Base-by-base conservation (phyloP, 2,113 vertebrate genomes). In the Raja brachyura region DNA sequence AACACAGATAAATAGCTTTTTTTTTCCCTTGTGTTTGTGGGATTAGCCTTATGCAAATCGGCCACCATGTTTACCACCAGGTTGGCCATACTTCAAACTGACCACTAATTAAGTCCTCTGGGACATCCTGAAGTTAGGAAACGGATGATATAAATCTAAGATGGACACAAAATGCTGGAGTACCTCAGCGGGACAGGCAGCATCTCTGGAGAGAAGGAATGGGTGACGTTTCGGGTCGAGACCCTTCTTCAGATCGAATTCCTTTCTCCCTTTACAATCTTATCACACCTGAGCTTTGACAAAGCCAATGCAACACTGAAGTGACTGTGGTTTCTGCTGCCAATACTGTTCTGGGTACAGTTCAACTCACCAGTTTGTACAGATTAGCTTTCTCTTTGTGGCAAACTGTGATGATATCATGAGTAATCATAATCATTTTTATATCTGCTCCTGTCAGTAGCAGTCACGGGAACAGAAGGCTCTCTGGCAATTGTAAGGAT, bases 381-480 rank as follows among this genome's bases (percentile, higher is more conserved):
- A 63, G 54, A 13, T 54, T 66, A 66, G 59, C 61, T 28, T 88
- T 66, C 86, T 33, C 86, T 31, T 6, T 54, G 9, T 25, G 39
- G 48, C 83, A 86, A 3, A 11, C 56, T n/a, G 56, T 10, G 14
- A 61, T 13, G 63, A 9, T 92, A 92, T 54, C 88, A 92, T 6
- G n/a, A 63, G 18, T 28, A 31, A 88, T 88, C 59, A 11, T 31
- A 63, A 66, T 14, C 59, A 31, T 13, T 66, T 88, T 28, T 63
- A 18, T 66, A 88, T 63, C 83, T 88, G 56, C 59, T 88, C 63
- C 14, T 88, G 83, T 88, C 59, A 88, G 83, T 25, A 63, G 83
- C 16, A 63, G 25, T 31, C 83, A 66, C 11, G 39, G 83, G 63
- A 16, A 88, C 83, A 88, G 59, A 88, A n/a, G 5, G 59, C 59